Conservation (phyloP, 2,113 vertebrate genomes). For the Myotis brandtii region DNA sequence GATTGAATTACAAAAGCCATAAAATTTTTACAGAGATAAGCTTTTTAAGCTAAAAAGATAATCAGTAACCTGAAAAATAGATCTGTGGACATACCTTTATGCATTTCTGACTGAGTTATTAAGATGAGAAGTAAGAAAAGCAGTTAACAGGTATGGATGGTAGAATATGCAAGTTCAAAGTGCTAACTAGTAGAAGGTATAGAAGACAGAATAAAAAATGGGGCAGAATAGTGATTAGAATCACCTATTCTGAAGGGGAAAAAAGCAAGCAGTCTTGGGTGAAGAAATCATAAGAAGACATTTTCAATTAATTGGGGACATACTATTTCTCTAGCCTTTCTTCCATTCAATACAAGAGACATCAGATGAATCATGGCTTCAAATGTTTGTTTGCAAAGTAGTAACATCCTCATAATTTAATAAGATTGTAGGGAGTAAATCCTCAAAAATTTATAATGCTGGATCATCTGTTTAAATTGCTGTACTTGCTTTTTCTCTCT, state of each 20-base stretch:
- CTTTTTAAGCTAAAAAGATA: background rate
- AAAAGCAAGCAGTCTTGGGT: background rate
- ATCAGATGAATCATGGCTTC: background rate
- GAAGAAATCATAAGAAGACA: background rate
- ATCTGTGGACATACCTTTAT: background rate
- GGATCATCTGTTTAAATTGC: background rate
- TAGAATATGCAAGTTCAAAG: background rate
- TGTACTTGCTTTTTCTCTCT: background rate
- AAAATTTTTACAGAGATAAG: background rate
- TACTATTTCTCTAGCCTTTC: background rate
- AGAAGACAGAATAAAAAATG: background rate
- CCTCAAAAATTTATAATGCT: background rate
- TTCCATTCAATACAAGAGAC: background rate
- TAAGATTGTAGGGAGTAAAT: background rate
- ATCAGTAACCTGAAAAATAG: background rate
- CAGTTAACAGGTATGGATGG: background rate
- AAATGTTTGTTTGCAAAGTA: background rate
- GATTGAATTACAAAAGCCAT: background rate
- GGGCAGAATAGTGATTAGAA: fast-evolving
- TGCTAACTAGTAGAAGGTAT: background rate
- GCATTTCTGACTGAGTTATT: background rate
- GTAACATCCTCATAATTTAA: background rate
- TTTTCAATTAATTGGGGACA: background rate
- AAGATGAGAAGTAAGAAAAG: background rate
- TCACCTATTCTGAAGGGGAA: background rate